Evolutionary conservation across 2,888 invertebrate genomes (phyloP), one percentile per base, ranked within the genome.

Genomic region (Blomia tropicalis): DNA sequence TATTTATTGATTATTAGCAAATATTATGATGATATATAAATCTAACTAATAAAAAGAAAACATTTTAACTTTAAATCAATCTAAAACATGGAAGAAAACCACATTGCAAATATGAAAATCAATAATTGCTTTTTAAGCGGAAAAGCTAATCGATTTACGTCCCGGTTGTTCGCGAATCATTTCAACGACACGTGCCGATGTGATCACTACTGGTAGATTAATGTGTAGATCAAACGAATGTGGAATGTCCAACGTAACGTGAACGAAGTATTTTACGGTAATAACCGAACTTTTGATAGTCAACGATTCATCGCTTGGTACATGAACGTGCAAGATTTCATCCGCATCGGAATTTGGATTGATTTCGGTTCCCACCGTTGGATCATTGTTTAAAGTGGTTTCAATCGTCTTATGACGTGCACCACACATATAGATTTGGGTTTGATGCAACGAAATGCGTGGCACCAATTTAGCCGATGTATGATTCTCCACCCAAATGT

Each of bases 201-300:
- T 47, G 11, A 47, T 11, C 7, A 47, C 22, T 7, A 47, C 22
- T 27, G 51, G 51, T 14, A 47, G 22, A n/a, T 47, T 47, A n/a
- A 47, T 47, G 51, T 47, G 51, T n/a, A 47, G 22, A n/a, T 47
- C 51, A 14, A 47, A 22, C 22, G 51, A 47, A 27, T 47, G 51
- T 7, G 51, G 51, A 47, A 47, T 47, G 27, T 47, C 51, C 51
- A 47, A 27, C 7, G 51, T 47, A 14, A 47, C 51, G 22, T 47
- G 51, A 7, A 47, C 51, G n/a, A 47, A 47, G 51, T 47, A 47
- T 27, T 47, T 47, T 7, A 47, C 51, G 11, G 51, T 47, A n/a
- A 47, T 47, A n/a, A 47, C 51, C 23, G 51, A 47, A 27, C 51
- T 47, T n/a, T 47, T 47, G 51, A 47, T 47, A 27, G 51, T 47